Evolutionary conservation across 2,797 vertebrate genomes (phyloP), one percentile per base, ranked within the genome.

Genomic region (Poeciliopsis infans): DNA sequence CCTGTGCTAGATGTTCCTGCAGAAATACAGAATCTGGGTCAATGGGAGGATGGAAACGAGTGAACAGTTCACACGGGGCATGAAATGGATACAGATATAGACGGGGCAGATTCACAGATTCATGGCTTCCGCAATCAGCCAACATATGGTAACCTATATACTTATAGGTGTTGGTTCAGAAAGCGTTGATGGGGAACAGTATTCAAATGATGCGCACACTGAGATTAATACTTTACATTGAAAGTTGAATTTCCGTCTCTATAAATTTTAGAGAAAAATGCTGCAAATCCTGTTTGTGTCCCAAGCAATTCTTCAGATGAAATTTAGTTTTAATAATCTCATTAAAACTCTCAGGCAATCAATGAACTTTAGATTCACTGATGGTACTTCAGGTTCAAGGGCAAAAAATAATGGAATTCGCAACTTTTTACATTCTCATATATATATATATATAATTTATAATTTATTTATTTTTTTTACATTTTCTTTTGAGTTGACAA

Each of bases 21-120:
- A 69, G 49, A 72, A 33, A 47, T 13, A 36, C 6, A 4, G 31
- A 83, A 92, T 88, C 77, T 87, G 77, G 87, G 86, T 86, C 80
- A 89, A 49, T 4, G 1, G 1, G 59, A 28, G 7, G 46, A 45
- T 4, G 20, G 31, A 70, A 86, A 86, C 2, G 16, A 80, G 66
- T 0, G 0, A 75, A 33, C 49, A 46, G 66, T 77, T 72, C 80
- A 83, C 79, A 39, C 76, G 73, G 72, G 83, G 61, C n/a, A 1
- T 84, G 78, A 87, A 90, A 85, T 53, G 76, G 81, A 87, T 80
- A 79, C 69, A 1, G 0, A 72, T 73, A 66, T 66, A 76, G 74
- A 57, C 12, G 49, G 28, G 11, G 82, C 7, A 28, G 49, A 23
- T 25, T 64, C 39, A 33, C 47, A 18, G 11, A 18, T n/a, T 77